Evolutionary conservation across 1,140 invertebrate species (phyloP).

Genomic region (Nephila pilipes): DNA sequence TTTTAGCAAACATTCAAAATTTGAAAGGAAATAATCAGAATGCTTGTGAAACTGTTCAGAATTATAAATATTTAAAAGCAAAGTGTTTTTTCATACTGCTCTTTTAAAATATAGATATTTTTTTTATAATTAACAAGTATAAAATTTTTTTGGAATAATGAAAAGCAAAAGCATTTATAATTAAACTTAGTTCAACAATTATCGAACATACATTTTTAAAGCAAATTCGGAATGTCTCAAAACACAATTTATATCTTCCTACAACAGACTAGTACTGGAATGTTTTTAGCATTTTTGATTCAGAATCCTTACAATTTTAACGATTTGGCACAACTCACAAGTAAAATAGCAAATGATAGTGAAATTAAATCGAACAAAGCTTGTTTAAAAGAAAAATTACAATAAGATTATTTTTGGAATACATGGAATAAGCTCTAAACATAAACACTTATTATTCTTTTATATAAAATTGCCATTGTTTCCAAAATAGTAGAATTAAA

Average conservation of each 20-base stretch:
- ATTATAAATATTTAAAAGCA: no score
- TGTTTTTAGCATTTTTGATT: neutral
- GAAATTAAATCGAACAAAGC: neutral
- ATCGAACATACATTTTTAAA: neutral
- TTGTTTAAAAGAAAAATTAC: neutral
- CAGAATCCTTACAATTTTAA: neutral
- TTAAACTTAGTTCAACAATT: neutral
- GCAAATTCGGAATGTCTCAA: neutral
- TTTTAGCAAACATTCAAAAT: no score
- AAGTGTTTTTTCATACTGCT: no score
- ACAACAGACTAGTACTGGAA: neutral
- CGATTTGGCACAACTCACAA: constrained; percentile 23
- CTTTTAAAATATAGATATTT: no score
- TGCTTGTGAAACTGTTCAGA: no score
- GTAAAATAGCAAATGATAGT: neutral
- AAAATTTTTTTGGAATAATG: no score
- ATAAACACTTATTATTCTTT: constrained; percentile 17
- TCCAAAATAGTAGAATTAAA: neutral
- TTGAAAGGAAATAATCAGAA: no score
- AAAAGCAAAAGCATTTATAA: no score
- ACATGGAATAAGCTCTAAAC: constrained; percentile 33
- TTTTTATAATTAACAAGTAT: no score
- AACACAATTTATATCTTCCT: neutral
- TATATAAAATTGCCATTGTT: neutral
- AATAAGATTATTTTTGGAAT: neutral